Conservation (phyloP, 1,140 invertebrate species). For the Linepithema humile region DNA sequence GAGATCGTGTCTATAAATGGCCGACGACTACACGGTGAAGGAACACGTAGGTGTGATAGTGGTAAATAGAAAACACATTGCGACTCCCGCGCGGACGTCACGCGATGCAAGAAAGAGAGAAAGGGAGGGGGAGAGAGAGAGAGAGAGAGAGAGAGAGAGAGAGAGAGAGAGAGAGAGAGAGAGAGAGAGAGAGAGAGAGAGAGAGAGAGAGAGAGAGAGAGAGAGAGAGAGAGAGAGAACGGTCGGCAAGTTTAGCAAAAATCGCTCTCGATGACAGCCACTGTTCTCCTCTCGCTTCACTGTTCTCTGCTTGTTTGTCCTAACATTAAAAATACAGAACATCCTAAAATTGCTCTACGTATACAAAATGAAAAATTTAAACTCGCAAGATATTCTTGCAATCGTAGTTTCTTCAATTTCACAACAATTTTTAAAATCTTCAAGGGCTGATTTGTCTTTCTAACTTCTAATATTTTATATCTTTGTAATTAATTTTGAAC, state of each 20-base stretch:
- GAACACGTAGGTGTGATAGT: background rate
- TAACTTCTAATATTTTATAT: background rate
- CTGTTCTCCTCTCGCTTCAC: background rate
- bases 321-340: too few relatives aligned
- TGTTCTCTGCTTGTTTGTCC: background rate
- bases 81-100: background rate
- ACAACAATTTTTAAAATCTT: too few relatives aligned
- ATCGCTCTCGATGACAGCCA: constrained; percentile 10
- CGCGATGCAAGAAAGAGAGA: too few relatives aligned
- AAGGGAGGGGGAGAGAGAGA: too few relatives aligned
- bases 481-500: background rate
- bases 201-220: too few relatives aligned
- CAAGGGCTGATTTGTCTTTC: background rate
- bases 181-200: too few relatives aligned
- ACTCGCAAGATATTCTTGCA: too few relatives aligned
- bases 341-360: background rate
- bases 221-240: too few relatives aligned
- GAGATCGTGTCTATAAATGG: background rate
- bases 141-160: too few relatives aligned
- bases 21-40: background rate
- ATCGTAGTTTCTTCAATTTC: too few relatives aligned
- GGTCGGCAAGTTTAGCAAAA: background rate
- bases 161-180: too few relatives aligned
- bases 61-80: background rate
- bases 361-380: too few relatives aligned